Percentiles rank a stretch among this genome's conserved stretches.
Evolutionary conservation across 2,113 vertebrate species (phyloP).

Genomic region (Suncus etruscus): DNA sequence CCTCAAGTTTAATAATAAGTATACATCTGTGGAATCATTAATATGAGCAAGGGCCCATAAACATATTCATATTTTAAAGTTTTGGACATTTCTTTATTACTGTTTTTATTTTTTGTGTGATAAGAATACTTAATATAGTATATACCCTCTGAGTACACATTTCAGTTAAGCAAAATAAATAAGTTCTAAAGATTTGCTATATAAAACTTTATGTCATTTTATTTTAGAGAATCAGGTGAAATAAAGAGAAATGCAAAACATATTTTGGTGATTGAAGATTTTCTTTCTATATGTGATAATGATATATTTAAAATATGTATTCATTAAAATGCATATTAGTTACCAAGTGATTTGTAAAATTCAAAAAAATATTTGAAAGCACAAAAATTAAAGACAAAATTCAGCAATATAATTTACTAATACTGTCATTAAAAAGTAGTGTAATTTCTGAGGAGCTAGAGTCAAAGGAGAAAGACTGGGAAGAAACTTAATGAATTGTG

Average conservation of each 20-base stretch:
- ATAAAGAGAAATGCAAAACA: not conserved
- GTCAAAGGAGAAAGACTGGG: too few species aligned
- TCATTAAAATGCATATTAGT: not conserved
- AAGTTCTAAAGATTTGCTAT: not conserved
- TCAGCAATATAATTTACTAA: not conserved
- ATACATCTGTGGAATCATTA: not conserved
- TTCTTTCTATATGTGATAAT: not conserved
- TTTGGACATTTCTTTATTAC: not conserved
- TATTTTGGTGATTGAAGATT: not conserved
- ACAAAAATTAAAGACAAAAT: too few species aligned
- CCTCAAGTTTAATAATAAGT: not conserved
- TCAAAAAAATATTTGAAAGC: not conserved
- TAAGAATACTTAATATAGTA: not conserved
- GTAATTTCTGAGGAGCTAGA: not conserved
- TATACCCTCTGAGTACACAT: not conserved
- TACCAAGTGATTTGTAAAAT: not conserved
- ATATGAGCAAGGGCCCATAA: not conserved
- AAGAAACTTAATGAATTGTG: too few species aligned
- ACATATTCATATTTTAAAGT: not conserved
- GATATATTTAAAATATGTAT: not conserved
- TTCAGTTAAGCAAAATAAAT: not conserved
- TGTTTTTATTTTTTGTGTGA: not conserved
- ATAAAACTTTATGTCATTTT: too few species aligned
- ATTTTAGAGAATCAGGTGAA: not conserved
- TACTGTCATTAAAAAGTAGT: not conserved